Percentiles rank a stretch among this genome's conserved stretches.
Conservation (phyloP, 2,797 vertebrate genomes). For the Chloroceryle inda region DNA sequence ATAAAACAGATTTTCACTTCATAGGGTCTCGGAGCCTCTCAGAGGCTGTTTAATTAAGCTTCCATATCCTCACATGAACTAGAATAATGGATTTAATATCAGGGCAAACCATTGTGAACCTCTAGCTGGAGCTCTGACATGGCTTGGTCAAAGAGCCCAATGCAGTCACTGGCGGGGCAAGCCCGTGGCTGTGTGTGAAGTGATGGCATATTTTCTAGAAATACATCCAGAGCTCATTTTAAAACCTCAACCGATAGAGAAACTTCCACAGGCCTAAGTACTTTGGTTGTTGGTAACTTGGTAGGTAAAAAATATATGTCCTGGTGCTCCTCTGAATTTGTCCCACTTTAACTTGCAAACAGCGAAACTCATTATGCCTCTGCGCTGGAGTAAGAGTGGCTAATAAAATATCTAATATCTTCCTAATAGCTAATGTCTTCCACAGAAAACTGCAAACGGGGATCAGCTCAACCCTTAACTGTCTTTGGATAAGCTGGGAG, state of each 20-base stretch:
- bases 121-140: background rate
- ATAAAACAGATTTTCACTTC: background rate
- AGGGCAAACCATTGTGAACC: background rate
- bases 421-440: background rate
- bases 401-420: background rate
- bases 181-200: background rate
- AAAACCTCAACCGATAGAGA: background rate
- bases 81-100: background rate
- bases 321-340: background rate
- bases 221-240: background rate
- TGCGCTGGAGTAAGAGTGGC: background rate
- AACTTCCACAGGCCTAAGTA: background rate
- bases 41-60: background rate
- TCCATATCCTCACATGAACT: background rate
- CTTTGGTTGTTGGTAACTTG: background rate
- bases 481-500: background rate
- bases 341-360: background rate
- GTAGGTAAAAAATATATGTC: background rate
- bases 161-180: accelerated
- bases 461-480: background rate
- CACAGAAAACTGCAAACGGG: background rate
- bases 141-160: background rate
- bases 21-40: background rate
- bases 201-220: background rate
- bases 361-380: background rate